A percentile compares a stretch with the other conserved stretches of the same genome.
These are phyloP conservation scores for Drosophila ezoana DNA, from an alignment of 2,888 invertebrate genomes.

Conservation along the genomic window DNA sequence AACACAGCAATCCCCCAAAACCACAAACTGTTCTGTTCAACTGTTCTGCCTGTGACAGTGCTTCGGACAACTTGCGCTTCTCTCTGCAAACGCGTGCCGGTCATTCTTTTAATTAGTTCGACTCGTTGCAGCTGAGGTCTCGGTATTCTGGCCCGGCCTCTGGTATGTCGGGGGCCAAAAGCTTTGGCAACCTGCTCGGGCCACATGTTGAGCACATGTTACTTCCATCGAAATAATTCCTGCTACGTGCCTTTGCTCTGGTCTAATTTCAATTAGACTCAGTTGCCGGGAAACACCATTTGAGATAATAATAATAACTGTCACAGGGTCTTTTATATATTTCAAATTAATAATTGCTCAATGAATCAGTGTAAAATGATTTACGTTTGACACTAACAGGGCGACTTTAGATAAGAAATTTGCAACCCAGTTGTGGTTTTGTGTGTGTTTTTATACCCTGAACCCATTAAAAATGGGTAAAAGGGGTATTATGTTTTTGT, in stretches of 20 bases:
- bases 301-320: conserved; percentile 43
- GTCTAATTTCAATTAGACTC: conserved; percentile 7
- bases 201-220: conserved; percentile 53
- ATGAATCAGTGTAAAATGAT: conserved; percentile 24
- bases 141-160: conserved; percentile 17
- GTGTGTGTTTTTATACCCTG: too few species aligned
- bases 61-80: conserved; percentile 17
- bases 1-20: conserved; percentile 21
- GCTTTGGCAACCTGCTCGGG: conserved; percentile 33
- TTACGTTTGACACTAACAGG: conserved; percentile 4
- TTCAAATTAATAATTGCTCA: conserved; percentile 1
- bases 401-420: conserved; percentile 8
- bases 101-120: conserved; percentile 59
- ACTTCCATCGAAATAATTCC: conserved; percentile 31
- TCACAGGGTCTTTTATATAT: conserved; percentile 10
- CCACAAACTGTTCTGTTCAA: conserved; percentile 16
- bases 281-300: conserved; percentile 24
- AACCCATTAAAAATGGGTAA: too few species aligned
- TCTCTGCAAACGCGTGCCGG: conserved; percentile 35
- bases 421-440: too few species aligned
- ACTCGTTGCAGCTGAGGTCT: conserved; percentile 55
- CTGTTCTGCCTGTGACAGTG: conserved; percentile 6
- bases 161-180: neutral
- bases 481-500: too few species aligned
- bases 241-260: conserved; percentile 35